phyloP scores from a whole-genome alignment of 1,140 invertebrate genomes.

The Solenopsis fugax region DNA sequence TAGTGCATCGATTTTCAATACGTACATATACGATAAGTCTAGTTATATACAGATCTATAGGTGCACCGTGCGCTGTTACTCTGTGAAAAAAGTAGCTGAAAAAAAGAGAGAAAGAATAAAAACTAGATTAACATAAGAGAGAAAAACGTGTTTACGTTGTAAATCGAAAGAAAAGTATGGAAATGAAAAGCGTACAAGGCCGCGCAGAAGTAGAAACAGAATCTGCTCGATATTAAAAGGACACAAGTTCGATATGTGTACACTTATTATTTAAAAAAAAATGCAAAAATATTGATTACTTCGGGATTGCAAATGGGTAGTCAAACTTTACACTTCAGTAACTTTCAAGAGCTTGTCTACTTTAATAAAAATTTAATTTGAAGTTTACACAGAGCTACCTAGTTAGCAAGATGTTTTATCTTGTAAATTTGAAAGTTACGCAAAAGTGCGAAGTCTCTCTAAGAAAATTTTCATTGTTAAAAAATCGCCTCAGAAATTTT shows the following conservation, averaged over 20 bases:
- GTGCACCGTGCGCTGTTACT: background rate
- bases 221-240: background rate
- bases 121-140: background rate
- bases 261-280: background rate
- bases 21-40: background rate
- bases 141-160: background rate
- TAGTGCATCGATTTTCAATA: constrained; percentile 26
- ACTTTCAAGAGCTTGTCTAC: background rate
- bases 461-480: constrained; percentile 6
- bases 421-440: constrained; percentile 44
- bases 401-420: constrained; percentile 38
- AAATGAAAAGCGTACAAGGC: background rate
- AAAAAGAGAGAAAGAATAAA: background rate
- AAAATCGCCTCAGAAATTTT: constrained; percentile 25
- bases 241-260: background rate
- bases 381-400: constrained; percentile 28
- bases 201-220: background rate
- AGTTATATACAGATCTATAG: background rate
- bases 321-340: background rate
- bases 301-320: background rate
- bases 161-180: background rate
- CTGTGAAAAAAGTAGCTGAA: background rate
- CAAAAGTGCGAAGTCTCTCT: constrained; percentile 12
- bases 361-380: constrained; percentile 50
- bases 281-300: background rate